Evolutionary conservation across 2,797 vertebrate species (phyloP).

Genomic region (Manis javanica): DNA sequence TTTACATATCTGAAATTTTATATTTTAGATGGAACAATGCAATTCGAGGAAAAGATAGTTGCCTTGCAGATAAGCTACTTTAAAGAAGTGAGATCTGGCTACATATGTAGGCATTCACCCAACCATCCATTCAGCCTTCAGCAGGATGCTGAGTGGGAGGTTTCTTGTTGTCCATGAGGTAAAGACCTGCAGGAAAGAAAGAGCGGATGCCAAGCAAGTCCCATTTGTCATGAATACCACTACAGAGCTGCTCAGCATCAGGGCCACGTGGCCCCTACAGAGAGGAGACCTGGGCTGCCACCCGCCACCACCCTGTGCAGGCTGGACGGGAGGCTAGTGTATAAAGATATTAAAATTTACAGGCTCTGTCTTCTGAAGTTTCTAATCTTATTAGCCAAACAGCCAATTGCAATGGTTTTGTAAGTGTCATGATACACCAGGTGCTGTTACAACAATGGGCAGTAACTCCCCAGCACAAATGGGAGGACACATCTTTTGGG

Average conservation of each 20-base stretch:
- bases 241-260: accelerated
- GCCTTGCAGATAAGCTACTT: no score
- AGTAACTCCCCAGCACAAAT: no score
- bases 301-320: accelerated
- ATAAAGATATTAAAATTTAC: background rate
- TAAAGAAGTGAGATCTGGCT: background rate
- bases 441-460: accelerated
- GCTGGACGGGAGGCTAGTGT: accelerated
- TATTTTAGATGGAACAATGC: background rate
- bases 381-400: background rate
- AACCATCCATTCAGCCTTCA: background rate
- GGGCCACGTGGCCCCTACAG: background rate
- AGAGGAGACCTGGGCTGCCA: no score
- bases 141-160: accelerated
- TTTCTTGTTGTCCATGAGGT: no score
- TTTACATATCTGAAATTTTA: background rate
- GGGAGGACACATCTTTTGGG: background rate
- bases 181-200: background rate
- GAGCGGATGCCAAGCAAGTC: background rate
- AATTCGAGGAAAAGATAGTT: background rate
- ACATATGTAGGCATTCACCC: no score
- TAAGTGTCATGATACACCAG: no score
- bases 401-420: background rate
- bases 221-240: background rate
- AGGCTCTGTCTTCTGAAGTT: background rate